phyloP scores from a whole-genome alignment of 2,888 invertebrate genomes.

The Dioctria rufipes region DNA sequence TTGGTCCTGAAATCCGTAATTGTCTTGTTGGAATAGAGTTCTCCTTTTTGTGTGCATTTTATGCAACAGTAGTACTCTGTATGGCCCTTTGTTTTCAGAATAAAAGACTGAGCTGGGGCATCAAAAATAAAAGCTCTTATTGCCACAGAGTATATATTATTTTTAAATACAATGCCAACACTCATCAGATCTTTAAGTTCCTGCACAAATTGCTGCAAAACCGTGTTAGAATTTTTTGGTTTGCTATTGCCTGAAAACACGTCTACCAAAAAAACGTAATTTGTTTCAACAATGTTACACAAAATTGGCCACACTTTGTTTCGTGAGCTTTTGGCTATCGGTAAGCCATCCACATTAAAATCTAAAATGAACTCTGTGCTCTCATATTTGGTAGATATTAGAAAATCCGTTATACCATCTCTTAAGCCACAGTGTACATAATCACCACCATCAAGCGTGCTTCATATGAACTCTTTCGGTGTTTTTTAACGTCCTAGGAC shows the following conservation, averaged over 20 bases:
- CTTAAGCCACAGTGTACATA: too few species aligned
- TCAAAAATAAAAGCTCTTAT: too few species aligned
- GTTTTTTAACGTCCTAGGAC: too few species aligned
- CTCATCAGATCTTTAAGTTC: constrained; percentile 20
- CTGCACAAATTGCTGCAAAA: constrained; percentile 29
- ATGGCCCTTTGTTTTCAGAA: neutral
- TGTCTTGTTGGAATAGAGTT: neutral
- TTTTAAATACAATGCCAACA: constrained; percentile 11
- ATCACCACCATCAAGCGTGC: too few species aligned
- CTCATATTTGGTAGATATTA: too few species aligned
- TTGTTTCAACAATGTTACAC: constrained; percentile 28
- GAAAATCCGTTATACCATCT: too few species aligned
- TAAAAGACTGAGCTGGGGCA: too few species aligned
- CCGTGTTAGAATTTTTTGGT: constrained; percentile 15
- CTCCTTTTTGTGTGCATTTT: constrained; percentile 13
- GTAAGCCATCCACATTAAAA: neutral
- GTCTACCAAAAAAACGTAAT: constrained; percentile 36
- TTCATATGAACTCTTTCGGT: too few species aligned
- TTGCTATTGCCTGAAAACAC: constrained; percentile 34
- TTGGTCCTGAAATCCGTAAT: too few species aligned
- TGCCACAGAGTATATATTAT: neutral
- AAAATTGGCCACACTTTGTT: constrained; percentile 49
- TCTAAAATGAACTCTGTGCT: too few species aligned
- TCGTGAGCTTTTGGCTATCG: constrained; percentile 42
- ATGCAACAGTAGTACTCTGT: constrained; percentile 16